Base-by-base conservation (phyloP, 2,888 invertebrate genomes). In the Drosophila mimica region DNA sequence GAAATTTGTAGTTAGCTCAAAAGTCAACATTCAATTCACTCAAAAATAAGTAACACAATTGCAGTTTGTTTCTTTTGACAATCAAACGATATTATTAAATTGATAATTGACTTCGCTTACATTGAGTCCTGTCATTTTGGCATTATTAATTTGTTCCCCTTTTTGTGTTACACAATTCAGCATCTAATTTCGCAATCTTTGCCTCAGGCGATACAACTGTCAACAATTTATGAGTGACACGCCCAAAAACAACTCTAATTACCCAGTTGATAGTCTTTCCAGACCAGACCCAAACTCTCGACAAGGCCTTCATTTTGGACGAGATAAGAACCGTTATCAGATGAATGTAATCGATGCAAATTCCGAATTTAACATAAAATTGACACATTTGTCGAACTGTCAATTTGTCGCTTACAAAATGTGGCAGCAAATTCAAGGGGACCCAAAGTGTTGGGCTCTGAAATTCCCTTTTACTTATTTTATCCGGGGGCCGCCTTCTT, bases 331-430 rank as follows among this genome's bases (percentile, higher is more conserved):
- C 57, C 40, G 70, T 68, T 81, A 60, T 63, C 34, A 67, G 43
- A 25, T 58, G 61, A 52, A 52, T 56, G 69, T 64, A 84, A 84
- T 81, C 87, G 80, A 84, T 78, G 67, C 53, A 81, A 70, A 78
- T 71, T 75, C 43, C 56, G 68, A 83, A 67, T 74, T 88, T 68
- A 70, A 67, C 74, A 70, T 70, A 70, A 74, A 88, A 88, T 74
- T 80, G 82, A 84, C 85, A 82, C 88, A 85, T 89, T 85, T 88
- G 88, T 78, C 70, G 83, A 60, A 7, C 49, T 56, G 76, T 74
- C 70, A 48, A 31, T 33, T 61, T 75, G 62, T 61, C 36, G 59
- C 58, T 58, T 38, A 36, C 57, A 63, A 74, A 83, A 71, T 65
- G 73, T 63, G 58, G 59, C 64, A 82, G 76, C 70, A 68, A 58